Conservation (phyloP, 2,113 vertebrate species). For the Nibea albiflora region DNA sequence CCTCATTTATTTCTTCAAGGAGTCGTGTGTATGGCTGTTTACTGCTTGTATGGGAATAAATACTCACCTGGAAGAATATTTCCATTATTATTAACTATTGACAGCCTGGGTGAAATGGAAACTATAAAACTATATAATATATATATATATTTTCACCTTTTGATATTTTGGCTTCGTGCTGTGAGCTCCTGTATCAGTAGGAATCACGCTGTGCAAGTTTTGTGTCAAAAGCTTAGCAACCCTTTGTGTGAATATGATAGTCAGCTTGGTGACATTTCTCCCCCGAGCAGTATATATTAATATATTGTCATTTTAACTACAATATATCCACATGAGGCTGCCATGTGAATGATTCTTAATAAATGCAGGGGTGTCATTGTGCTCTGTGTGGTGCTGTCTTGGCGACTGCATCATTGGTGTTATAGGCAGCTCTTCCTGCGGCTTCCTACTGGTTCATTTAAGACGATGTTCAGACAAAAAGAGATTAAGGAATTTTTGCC, state of each 20-base stretch:
- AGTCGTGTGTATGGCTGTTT: conserved; percentile 18
- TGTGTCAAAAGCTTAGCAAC: not conserved
- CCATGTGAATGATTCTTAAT: not conserved
- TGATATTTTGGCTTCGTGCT: not conserved
- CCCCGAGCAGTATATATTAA: not conserved
- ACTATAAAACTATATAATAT: no score
- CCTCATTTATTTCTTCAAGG: conserved; percentile 34
- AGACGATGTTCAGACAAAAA: not conserved
- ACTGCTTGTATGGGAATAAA: conserved; percentile 11
- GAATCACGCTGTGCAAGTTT: not conserved
- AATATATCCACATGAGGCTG: not conserved
- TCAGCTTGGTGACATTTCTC: no score
- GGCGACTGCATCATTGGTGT: not conserved
- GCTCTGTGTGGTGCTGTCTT: not conserved
- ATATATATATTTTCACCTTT: not conserved
- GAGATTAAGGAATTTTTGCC: not conserved
- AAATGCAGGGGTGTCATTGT: not conserved
- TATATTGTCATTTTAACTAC: not conserved
- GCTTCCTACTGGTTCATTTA: not conserved
- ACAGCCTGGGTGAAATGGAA: not conserved
- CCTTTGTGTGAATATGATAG: not conserved
- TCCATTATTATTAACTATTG: not conserved
- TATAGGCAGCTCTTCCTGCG: not conserved
- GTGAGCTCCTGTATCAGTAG: not conserved
- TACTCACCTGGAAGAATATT: conserved; percentile 7